These are phyloP conservation scores for Cyclura pinguis DNA, from an alignment of 2,797 vertebrate genomes.

Conservation along the genomic window DNA sequence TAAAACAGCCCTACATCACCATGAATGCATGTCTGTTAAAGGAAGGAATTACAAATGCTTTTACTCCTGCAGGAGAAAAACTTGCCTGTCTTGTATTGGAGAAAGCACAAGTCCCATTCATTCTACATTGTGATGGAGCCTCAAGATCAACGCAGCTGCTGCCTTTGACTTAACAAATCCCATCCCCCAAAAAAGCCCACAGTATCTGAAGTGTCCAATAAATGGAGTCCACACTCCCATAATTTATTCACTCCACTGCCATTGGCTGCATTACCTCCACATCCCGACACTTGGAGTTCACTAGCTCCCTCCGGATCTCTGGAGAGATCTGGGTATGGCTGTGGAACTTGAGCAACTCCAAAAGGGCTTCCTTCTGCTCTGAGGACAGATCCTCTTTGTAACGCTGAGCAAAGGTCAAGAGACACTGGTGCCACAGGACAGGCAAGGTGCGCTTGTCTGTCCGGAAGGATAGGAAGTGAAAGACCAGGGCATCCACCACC, in stretches of 20 bases:
- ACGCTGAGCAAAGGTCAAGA: constrained; percentile 93
- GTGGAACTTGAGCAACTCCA: constrained; percentile 93
- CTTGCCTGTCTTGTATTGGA: neutral
- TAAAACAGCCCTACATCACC: neutral
- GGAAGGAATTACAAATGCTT: neutral
- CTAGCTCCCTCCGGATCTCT: constrained; percentile 92
- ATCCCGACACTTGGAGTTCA: constrained; percentile 88
- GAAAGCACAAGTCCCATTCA: neutral
- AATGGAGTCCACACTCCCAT: neutral
- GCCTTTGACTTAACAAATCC: neutral
- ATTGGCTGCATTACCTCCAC: constrained; percentile 80
- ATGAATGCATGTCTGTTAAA: neutral
- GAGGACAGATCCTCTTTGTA: constrained; percentile 95
- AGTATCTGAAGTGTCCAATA: neutral
- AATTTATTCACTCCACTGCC: constrained; percentile 81
- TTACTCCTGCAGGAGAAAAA: neutral
- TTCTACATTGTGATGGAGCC: neutral
- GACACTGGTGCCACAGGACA: constrained; percentile 97
- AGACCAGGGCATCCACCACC: constrained; percentile 94
- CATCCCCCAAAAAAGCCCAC: accelerated
- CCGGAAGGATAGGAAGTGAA: constrained; percentile 95
- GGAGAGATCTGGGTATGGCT: constrained; percentile 86
- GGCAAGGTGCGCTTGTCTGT: constrained; percentile 88
- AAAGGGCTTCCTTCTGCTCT: constrained; percentile 91
- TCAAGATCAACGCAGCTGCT: neutral